These are phyloP conservation scores for Lycophotia porphyrea DNA, from an alignment of 2,888 invertebrate species.

Conservation along the genomic window DNA sequence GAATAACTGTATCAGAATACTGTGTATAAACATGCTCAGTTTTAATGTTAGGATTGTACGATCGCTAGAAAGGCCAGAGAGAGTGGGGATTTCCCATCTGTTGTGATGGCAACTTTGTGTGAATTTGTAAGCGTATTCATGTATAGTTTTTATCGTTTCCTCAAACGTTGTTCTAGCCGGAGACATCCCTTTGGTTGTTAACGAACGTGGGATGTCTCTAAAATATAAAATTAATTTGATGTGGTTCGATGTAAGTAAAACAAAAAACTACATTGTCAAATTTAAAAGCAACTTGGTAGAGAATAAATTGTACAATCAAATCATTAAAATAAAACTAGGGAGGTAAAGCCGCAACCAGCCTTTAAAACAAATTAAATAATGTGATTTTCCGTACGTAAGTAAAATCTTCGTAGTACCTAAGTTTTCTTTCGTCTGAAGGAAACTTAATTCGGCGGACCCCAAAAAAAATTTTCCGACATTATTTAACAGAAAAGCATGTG, in stretches of 20 bases:
- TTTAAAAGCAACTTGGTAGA: background rate
- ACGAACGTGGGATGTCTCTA: background rate
- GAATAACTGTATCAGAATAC: constrained; percentile 59
- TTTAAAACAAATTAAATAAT: background rate
- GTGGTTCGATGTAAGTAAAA: background rate
- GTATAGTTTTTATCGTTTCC: background rate
- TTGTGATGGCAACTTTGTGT: constrained; percentile 13
- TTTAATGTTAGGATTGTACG: constrained; percentile 47
- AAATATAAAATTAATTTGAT: background rate
- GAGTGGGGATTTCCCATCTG: constrained; percentile 7
- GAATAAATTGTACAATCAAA: background rate
- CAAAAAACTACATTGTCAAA: background rate
- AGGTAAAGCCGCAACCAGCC: background rate
- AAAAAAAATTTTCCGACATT: background rate
- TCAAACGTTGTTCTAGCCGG: background rate
- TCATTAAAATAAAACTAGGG: background rate
- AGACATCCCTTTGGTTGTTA: background rate
- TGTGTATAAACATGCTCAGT: constrained; percentile 32
- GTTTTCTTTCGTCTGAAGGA: too few relatives aligned
- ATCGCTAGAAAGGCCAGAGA: constrained; percentile 19
- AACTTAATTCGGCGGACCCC: background rate
- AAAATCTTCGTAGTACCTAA: too few relatives aligned
- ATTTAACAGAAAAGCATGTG: background rate
- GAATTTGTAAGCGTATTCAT: constrained; percentile 17
- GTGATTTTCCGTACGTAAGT: background rate